Percentiles rank a stretch among this genome's conserved stretches.
Conservation (phyloP, 2,113 vertebrate species). For the Passerina amoena region DNA sequence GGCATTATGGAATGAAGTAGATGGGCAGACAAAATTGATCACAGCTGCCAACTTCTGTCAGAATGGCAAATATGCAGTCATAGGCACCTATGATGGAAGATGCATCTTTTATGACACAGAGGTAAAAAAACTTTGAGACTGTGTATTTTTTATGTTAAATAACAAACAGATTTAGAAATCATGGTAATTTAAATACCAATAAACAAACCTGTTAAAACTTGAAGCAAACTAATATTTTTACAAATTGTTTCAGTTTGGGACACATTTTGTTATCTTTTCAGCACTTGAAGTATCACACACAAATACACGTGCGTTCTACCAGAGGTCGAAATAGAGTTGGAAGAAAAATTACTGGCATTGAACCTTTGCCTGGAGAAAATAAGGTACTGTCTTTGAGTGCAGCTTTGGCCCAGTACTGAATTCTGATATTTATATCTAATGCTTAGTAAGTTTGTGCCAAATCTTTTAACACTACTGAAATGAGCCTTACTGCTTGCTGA, state of each 20-base stretch:
- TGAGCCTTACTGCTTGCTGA: background rate
- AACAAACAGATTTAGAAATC: background rate
- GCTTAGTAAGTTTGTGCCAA: background rate
- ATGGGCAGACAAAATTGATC: conserved; percentile 95
- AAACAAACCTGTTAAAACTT: background rate
- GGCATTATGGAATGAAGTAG: conserved; percentile 98
- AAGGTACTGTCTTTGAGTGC: conserved; percentile 78
- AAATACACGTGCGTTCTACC: conserved; percentile 96
- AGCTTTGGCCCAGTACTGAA: background rate
- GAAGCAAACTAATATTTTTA: background rate
- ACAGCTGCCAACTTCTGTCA: conserved; percentile 99
- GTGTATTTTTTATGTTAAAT: background rate
- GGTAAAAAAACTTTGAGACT: conserved; percentile 69
- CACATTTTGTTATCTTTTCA: conserved; percentile 50
- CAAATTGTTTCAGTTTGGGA: background rate
- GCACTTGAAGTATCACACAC: conserved; percentile 98
- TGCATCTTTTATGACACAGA: conserved; percentile 99
- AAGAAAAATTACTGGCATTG: conserved; percentile 97
- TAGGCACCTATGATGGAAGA: conserved; percentile 95
- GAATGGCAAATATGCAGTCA: conserved; percentile 96
- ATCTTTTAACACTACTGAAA: background rate
- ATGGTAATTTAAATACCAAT: background rate
- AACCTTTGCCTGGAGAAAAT: conserved; percentile 96
- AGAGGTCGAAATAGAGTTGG: conserved; percentile 95
- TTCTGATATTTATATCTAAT: background rate